Percentiles rank a stretch among this genome's conserved stretches.
Evolutionary conservation across 1,140 invertebrate genomes (phyloP).

Genomic region (Dermatophagoides farinae): DNA sequence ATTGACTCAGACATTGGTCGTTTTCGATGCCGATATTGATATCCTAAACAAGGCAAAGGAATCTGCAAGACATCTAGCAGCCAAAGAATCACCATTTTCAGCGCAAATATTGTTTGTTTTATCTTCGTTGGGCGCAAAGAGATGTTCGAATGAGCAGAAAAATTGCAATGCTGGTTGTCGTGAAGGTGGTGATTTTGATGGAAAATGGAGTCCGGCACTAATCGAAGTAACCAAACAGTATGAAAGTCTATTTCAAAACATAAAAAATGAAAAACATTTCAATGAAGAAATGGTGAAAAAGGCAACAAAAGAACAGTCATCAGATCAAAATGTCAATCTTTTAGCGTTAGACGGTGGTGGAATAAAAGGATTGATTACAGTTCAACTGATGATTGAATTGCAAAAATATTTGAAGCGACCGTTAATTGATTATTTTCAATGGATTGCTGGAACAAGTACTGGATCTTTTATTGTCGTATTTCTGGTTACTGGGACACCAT

Average conservation of each 20-base stretch:
- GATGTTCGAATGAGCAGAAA: constrained; percentile 1
- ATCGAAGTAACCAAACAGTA: neutral
- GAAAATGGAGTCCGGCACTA: constrained; percentile 16
- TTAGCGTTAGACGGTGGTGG: constrained; percentile 38
- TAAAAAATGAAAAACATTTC: neutral
- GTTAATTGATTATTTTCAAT: constrained; percentile 71
- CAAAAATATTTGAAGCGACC: constrained; percentile 43
- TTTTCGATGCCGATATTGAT: constrained; percentile 57
- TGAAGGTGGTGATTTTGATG: constrained; percentile 27
- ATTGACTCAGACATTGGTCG: constrained; percentile 42
- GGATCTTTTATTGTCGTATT: constrained; percentile 77
- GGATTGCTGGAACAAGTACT: constrained; percentile 90
- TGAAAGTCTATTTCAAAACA: neutral
- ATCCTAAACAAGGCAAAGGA: constrained; percentile 42
- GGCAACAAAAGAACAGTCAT: neutral
- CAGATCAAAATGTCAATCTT: neutral
- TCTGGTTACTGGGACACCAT: constrained; percentile 28
- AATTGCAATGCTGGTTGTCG: constrained; percentile 27
- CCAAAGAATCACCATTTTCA: neutral
- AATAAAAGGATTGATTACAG: constrained; percentile 66
- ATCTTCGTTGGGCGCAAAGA: constrained; percentile 12
- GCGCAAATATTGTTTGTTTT: constrained; percentile 7
- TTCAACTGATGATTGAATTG: constrained; percentile 61
- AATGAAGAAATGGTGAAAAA: neutral
- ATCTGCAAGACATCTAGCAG: constrained; percentile 51